These are phyloP conservation scores for Agapornis canus DNA, from an alignment of 2,797 vertebrate genomes.

Conservation along the genomic window DNA sequence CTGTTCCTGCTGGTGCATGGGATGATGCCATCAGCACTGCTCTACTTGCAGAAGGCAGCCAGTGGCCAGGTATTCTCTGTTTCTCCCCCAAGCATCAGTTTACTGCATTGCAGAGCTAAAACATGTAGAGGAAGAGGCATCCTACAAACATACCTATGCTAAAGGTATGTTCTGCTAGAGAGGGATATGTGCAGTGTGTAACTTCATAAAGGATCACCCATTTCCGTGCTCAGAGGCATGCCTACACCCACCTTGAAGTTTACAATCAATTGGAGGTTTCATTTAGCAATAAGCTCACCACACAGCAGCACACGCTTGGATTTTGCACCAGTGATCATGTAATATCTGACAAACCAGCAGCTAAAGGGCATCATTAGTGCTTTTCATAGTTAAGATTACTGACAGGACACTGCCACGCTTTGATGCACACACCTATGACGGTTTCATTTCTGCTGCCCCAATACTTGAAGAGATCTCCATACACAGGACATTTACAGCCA, in stretches of 20 bases:
- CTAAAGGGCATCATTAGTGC: background rate
- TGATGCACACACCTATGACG: background rate
- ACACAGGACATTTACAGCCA: background rate
- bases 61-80: rapidly evolving
- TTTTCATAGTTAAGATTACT: background rate
- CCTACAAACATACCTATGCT: background rate
- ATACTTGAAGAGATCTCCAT: background rate
- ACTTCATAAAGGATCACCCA: rapidly evolving
- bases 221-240: background rate
- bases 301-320: background rate
- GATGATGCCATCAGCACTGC: background rate
- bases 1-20: background rate
- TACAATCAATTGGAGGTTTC: background rate
- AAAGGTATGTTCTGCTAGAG: background rate
- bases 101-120: background rate
- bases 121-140: background rate
- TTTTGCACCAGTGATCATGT: background rate
- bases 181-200: background rate
- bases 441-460: background rate
- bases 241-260: background rate
- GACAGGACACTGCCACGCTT: background rate
- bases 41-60: background rate
- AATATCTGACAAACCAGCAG: background rate
- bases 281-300: background rate
- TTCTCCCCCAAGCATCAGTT: background rate